Base-by-base conservation (phyloP, 2,888 invertebrate species). In the Ophioninae sp. region DNA sequence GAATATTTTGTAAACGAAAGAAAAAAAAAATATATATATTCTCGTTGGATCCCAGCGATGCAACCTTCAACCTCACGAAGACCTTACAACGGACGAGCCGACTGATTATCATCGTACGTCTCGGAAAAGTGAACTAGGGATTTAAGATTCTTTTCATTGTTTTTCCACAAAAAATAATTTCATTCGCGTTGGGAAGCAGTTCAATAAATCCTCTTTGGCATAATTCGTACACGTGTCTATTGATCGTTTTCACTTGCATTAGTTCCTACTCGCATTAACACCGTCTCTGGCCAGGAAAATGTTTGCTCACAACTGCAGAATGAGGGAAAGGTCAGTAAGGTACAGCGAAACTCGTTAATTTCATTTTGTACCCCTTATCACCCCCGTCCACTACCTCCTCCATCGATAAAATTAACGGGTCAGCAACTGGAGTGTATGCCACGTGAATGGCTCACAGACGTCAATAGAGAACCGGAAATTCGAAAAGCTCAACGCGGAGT, bases 401-500 rank as follows among this genome's bases (percentile, higher is more conserved):
- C 23, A 39, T 23, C 23, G 57, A 76, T 67, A 57, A 67, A 41
- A 67, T 57, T 67, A 37, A 59, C 23, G 59, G 21, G n/a, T 7
- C 21, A 23, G 23, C 23, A 30, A 17, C n/a, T 17, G 39, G 39
- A 39, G 56, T 30, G 56, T 13, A 57, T 30, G 7, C 7, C 23
- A 23, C 30, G 13, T n/a, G 70, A 70, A 57, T 70, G 70, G 44
- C 20, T 17, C 23, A 44, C 44, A 10, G 23, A 41, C n/a, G 10
- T 23, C 30, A 57, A 56, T 20, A 23, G 65, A 67, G 65, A 62
- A 72, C 20, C 41, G 39, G 44, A 72, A 76, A 76, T 75, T 44
- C 20, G 39, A 44, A 83, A 83, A 76, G 72, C 62, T 72, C 68
- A 73, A 64, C 59, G 65, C 64, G 50, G 56, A 50, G 50, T 20